A percentile compares a stretch with the other conserved stretches of the same genome.
phyloP scores from a whole-genome alignment of 2,113 vertebrate species.

The Chrysochloris asiatica region DNA sequence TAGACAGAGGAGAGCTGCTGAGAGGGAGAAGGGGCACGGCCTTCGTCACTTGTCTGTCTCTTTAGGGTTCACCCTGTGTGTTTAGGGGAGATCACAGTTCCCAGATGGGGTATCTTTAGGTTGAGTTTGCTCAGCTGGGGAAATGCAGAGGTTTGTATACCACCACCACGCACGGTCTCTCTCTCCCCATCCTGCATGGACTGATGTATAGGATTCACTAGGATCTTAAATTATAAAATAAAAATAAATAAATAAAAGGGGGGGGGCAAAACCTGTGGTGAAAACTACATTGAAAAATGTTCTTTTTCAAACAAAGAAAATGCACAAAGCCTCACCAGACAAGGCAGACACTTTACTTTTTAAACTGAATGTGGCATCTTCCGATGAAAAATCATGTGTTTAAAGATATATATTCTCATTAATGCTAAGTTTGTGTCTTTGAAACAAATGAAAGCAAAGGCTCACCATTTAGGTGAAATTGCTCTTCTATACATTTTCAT shows the following conservation, averaged over 20 bases:
- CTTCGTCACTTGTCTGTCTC: background rate
- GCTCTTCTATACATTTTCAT: background rate
- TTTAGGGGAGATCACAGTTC: background rate
- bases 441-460: background rate
- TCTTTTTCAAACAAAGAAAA: background rate
- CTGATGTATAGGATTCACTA: too few relatives aligned
- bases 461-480: background rate
- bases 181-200: accelerated
- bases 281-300: background rate
- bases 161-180: accelerated
- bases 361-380: background rate
- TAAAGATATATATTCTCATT: background rate
- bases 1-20: background rate
- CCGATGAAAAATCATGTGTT: background rate
- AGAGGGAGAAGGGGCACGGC: background rate
- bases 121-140: background rate
- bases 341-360: background rate
- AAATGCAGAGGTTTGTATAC: background rate
- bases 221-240: too few relatives aligned
- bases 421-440: background rate
- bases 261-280: background rate
- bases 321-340: background rate
- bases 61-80: background rate
- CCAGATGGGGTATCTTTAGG: background rate
- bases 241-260: too few relatives aligned